These are phyloP conservation scores for Cygnus olor DNA, from an alignment of 2,797 vertebrate species.

Conservation along the genomic window DNA sequence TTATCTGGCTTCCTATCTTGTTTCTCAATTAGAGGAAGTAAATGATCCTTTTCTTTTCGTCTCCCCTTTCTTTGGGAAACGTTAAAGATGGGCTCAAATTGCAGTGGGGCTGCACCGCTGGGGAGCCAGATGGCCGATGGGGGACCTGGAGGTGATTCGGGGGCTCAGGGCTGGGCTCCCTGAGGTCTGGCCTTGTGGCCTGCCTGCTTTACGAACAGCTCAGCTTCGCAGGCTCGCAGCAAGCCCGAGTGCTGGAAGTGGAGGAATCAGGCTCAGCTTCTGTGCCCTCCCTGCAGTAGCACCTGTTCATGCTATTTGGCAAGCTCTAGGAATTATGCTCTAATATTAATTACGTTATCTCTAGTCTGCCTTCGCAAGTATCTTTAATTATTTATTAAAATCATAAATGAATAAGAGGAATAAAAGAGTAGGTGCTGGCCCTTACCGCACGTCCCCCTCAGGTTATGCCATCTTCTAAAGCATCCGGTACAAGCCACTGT, in stretches of 20 bases:
- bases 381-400: conserved; percentile 25
- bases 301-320: neutral
- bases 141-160: neutral
- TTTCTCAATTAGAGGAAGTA: conserved; percentile 37
- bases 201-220: neutral
- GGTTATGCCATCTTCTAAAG: conserved; percentile 22
- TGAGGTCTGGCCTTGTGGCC: neutral
- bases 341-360: conserved; percentile 25
- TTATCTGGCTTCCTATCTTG: conserved; percentile 58
- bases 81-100: conserved; percentile 42
- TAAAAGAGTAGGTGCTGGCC: conserved; percentile 1
- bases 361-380: neutral
- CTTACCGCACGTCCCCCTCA: neutral
- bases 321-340: neutral
- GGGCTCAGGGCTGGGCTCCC: neutral
- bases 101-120: neutral
- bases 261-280: neutral
- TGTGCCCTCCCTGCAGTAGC: neutral
- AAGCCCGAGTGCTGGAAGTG: neutral
- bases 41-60: conserved; percentile 13
- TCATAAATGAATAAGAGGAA: neutral
- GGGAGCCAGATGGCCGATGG: conserved; percentile 14
- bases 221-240: neutral
- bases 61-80: conserved; percentile 39
- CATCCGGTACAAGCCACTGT: neutral